These are phyloP conservation scores for Bombyx mori DNA, from an alignment of 1,140 invertebrate genomes.

Conservation along the genomic window DNA sequence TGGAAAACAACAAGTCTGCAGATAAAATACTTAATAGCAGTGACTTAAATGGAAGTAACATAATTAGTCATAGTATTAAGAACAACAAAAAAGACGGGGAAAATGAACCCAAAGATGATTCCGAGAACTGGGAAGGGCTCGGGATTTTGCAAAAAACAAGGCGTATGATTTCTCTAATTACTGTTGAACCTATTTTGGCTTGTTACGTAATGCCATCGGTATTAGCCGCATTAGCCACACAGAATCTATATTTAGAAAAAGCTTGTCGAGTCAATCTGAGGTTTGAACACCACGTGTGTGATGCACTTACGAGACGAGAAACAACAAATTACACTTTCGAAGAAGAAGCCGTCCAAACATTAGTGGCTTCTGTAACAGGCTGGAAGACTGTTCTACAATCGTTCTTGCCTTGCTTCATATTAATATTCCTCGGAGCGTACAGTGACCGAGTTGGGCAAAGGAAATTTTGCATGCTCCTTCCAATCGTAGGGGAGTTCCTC, in stretches of 20 bases:
- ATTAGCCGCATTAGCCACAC: conserved; percentile 81
- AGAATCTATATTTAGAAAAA: conserved; percentile 88
- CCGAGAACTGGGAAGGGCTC: conserved; percentile 55
- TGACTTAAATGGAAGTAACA: conserved; percentile 43
- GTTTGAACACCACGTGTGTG: conserved; percentile 79
- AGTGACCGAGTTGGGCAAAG: conserved; percentile 81
- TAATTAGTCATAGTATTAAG: conserved; percentile 39
- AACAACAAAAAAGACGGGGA: conserved; percentile 29
- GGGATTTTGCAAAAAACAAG: conserved; percentile 70
- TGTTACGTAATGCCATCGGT: conserved; percentile 86
- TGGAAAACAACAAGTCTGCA: conserved; percentile 27
- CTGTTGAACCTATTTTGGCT: conserved; percentile 84
- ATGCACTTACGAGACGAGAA: conserved; percentile 77
- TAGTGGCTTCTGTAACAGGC: conserved; percentile 83
- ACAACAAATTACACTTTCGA: conserved; percentile 80
- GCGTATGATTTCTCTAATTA: conserved; percentile 77
- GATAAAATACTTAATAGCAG: conserved; percentile 32
- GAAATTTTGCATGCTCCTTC: conserved; percentile 88
- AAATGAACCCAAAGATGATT: conserved; percentile 24
- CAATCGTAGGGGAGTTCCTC: conserved; percentile 85
- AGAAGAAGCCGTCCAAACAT: conserved; percentile 81
- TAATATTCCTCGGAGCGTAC: conserved; percentile 85
- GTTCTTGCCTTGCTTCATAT: conserved; percentile 79
- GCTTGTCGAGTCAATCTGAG: conserved; percentile 85
- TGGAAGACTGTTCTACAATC: conserved; percentile 87